Evolutionary conservation across 2,888 invertebrate species (phyloP).

Genomic region (Temnothorax rugatulus): DNA sequence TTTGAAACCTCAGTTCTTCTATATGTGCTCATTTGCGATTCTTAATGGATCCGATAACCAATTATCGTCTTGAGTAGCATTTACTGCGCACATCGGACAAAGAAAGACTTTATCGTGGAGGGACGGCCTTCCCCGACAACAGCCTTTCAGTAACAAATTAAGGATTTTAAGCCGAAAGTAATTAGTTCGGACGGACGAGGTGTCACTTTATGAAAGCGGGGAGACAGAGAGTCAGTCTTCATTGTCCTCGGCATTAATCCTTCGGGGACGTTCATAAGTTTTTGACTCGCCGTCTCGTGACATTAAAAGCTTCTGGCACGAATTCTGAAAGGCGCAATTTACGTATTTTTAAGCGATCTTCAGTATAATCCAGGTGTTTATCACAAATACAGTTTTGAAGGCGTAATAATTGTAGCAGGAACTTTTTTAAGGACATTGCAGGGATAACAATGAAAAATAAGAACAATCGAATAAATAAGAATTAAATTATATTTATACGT

Average conservation of each 20-base stretch:
- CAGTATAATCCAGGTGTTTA: background rate
- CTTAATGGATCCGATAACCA: slow-evolving; percentile 43
- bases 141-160: slow-evolving; percentile 77
- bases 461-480: background rate
- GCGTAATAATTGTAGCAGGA: background rate
- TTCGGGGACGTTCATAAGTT: slow-evolving; percentile 69
- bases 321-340: slow-evolving; percentile 25
- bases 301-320: slow-evolving; percentile 41
- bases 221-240: slow-evolving; percentile 69
- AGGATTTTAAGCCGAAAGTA: slow-evolving; percentile 80
- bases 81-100: slow-evolving; percentile 18
- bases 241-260: slow-evolving; percentile 71
- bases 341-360: slow-evolving; percentile 21
- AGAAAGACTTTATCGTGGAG: slow-evolving; percentile 60
- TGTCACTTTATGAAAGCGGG: slow-evolving; percentile 72
- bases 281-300: slow-evolving; percentile 56
- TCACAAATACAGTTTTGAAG: background rate
- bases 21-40: slow-evolving; percentile 19
- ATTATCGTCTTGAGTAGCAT: slow-evolving; percentile 60
- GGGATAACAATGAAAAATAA: background rate
- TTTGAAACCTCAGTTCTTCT: background rate
- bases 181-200: slow-evolving; percentile 75
- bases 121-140: slow-evolving; percentile 26
- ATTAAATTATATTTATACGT: background rate
- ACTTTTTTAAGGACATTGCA: background rate